Conservation (phyloP, 2,113 vertebrate genomes). For the Ochotona princeps region DNA sequence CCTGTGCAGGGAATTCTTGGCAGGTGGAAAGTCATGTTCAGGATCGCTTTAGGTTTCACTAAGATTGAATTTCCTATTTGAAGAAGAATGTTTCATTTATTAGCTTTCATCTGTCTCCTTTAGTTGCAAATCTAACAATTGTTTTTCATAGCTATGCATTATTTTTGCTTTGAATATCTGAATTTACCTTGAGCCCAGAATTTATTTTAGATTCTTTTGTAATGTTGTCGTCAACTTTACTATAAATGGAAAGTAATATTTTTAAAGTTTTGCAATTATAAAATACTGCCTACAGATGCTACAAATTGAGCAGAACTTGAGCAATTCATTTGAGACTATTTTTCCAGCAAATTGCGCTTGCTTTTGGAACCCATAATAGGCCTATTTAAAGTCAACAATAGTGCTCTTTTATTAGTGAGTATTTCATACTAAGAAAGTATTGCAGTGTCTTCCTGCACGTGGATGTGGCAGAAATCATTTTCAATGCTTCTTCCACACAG, state of each 20-base stretch:
- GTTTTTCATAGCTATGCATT: background rate
- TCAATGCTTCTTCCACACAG: background rate
- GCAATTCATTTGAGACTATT: constrained; percentile 13
- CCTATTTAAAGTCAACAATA: background rate
- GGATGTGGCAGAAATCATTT: background rate
- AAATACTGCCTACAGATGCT: constrained; percentile 9
- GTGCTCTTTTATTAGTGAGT: background rate
- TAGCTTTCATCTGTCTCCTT: constrained; percentile 37
- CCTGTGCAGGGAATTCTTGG: constrained; percentile 3
- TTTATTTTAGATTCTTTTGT: constrained; percentile 5
- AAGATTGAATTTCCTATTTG: constrained; percentile 62
- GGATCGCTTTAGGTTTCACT: constrained; percentile 25
- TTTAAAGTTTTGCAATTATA: background rate
- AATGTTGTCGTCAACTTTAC: constrained; percentile 14
- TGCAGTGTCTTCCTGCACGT: background rate
- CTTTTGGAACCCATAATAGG: constrained; percentile 34
- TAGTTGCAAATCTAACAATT: constrained; percentile 31
- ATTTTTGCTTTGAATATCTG: constrained; percentile 10
- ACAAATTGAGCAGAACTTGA: constrained; percentile 13
- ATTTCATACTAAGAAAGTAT: constrained; percentile 1
- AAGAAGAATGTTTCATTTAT: constrained; percentile 49
- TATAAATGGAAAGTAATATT: background rate
- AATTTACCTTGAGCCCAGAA: constrained; percentile 17
- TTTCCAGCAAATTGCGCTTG: background rate
- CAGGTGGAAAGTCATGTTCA: constrained; percentile 57